Evolutionary conservation across 2,113 vertebrate species (phyloP), one percentile per base, ranked within the genome.

Genomic region (Calyptommatus sinebrachiatus): DNA sequence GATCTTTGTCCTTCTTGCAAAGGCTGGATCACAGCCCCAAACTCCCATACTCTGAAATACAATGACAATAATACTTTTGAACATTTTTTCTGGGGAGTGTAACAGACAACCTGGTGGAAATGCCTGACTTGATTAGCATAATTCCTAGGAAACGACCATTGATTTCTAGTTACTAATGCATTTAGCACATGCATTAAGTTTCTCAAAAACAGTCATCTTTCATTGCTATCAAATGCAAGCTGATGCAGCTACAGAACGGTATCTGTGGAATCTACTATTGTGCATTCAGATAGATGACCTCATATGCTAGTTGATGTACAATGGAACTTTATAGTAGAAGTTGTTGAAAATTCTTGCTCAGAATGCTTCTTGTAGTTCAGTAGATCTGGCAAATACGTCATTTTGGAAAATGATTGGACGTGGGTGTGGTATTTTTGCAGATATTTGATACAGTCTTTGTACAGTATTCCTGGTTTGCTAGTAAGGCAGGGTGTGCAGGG

Each of bases 161-260:
- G 70, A 71, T 71, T 71, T 28, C 12, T 71, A 14, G 70, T 71
- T 71, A 50, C 70, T 71, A 71, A 71, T 71, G 45, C 70, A 65
- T 65, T 65, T 65, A 65, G 26, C 12, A 75, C 22, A 63, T 75
- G 35, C 31, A 75, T 45, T 63, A 62, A 46, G 12, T 65, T 50
- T 48, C 8, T 68, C 35, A 48, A 77, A 77, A 67, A 35, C n/a
- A 67, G 48, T 12, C 9, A 28, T 68, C 63, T 11, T 46, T 20
- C 11, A 1, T 61, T 78, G 29, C 22, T 35, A 60, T 29, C 29
- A 57, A 60, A 48, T 41, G 48, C 48, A 69, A 69, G 48, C 18
- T 60, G 28, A 41, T 41, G 66, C 66, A 71, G 67, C 53, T 18
- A 12, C 24, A 71, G 53, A 71, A 78, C 18, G 53, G 67, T 61